Percentiles rank a stretch among this genome's conserved stretches.
phyloP scores from a whole-genome alignment of 2,797 vertebrate species.

The Sandelia bainsii region DNA sequence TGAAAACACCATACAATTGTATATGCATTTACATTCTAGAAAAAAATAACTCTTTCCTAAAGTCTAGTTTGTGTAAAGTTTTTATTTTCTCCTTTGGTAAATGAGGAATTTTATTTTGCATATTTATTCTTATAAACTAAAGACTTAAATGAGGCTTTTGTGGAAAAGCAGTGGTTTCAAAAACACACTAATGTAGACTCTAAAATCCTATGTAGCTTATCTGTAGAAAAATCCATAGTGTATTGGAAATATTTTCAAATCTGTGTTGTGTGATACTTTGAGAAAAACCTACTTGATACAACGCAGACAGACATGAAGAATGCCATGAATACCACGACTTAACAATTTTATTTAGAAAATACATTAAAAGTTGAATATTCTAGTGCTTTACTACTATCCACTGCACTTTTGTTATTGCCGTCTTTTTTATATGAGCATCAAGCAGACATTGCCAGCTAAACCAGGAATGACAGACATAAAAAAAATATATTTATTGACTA shows the following conservation, averaged over 20 bases:
- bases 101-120: neutral
- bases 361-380: neutral
- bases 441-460: constrained; percentile 12
- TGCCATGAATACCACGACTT: no score
- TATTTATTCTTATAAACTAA: neutral
- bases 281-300: no score
- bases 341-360: no score
- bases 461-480: constrained; percentile 39
- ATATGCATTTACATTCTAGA: no score
- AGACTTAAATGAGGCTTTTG: no score
- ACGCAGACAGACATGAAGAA: no score
- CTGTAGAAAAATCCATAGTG: neutral
- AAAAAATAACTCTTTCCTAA: neutral
- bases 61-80: neutral
- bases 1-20: no score
- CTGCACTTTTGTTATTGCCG: neutral
- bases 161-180: no score
- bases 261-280: no score
- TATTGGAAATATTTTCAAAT: no score
- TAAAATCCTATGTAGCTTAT: neutral
- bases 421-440: constrained; percentile 15
- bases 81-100: neutral
- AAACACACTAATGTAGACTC: no score
- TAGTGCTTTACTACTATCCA: neutral
- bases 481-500: constrained; percentile 41